Conservation (phyloP, 1,140 invertebrate species). For the Drosophila repletoides region DNA sequence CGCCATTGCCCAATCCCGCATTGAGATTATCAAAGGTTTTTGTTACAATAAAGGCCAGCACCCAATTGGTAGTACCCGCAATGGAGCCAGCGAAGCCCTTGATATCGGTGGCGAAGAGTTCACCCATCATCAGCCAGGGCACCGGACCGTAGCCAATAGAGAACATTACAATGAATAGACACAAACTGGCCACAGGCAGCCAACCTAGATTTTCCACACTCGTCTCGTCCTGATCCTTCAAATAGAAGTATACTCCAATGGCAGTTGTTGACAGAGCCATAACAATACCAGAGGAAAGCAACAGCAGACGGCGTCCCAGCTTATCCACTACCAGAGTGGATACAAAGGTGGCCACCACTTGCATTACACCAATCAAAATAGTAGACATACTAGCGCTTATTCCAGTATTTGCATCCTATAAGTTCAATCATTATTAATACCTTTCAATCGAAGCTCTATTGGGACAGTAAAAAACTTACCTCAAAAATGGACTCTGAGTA, state of each 20-base stretch:
- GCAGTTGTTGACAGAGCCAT: conserved; percentile 86
- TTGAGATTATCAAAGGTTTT: conserved; percentile 88
- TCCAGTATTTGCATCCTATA: conserved; percentile 83
- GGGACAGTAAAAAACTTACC: conserved; percentile 39
- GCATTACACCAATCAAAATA: conserved; percentile 90
- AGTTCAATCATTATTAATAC: background rate
- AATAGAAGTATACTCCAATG: conserved; percentile 86
- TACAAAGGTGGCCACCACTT: conserved; percentile 88
- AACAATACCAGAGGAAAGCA: conserved; percentile 85
- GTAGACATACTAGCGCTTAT: conserved; percentile 85
- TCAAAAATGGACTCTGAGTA: conserved; percentile 89
- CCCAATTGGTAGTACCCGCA: conserved; percentile 90
- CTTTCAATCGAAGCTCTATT: background rate
- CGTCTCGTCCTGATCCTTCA: conserved; percentile 83
- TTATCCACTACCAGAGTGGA: conserved; percentile 90
- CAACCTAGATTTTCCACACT: conserved; percentile 85
- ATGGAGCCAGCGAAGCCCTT: conserved; percentile 90
- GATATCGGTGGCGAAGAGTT: conserved; percentile 88
- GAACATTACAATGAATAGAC: conserved; percentile 90
- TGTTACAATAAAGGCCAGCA: conserved; percentile 91
- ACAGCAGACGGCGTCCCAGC: conserved; percentile 88
- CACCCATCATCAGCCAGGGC: conserved; percentile 91
- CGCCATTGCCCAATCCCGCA: conserved; percentile 84
- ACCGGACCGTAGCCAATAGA: conserved; percentile 91
- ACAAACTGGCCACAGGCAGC: conserved; percentile 88